phyloP scores from a whole-genome alignment of 2,888 invertebrate species.

The Halictus quadricinctus region DNA sequence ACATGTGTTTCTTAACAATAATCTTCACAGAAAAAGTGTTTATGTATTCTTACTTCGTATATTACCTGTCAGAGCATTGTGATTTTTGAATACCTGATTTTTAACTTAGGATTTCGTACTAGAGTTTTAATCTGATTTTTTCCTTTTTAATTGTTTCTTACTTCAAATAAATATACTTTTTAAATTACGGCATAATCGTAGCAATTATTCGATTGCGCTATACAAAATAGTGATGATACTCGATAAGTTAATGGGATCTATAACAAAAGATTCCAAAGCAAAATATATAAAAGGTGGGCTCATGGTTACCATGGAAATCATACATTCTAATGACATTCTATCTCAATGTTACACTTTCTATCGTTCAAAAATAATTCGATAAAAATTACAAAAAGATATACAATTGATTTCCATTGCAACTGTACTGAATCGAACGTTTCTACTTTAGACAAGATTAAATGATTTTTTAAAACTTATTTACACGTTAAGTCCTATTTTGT shows the following conservation, averaged over 20 bases:
- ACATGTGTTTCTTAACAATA: constrained; percentile 48
- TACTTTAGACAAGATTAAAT: constrained; percentile 57
- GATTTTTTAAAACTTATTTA: constrained; percentile 76
- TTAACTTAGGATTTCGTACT: constrained; percentile 16
- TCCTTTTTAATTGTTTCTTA: constrained; percentile 14
- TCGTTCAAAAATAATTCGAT: constrained; percentile 19
- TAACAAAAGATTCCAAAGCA: constrained; percentile 30
- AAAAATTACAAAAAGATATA: constrained; percentile 27
- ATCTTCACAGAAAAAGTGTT: constrained; percentile 38
- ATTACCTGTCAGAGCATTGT: constrained; percentile 40
- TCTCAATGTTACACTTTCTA: constrained; percentile 14
- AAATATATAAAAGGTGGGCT: constrained; percentile 41
- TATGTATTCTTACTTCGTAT: constrained; percentile 20
- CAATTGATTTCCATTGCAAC: constrained; percentile 48
- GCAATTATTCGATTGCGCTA: constrained; percentile 39
- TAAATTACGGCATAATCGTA: constrained; percentile 30
- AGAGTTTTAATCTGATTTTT: neutral
- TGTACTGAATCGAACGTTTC: constrained; percentile 30
- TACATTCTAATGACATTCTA: constrained; percentile 16
- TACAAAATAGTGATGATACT: constrained; percentile 39
- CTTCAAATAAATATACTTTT: constrained; percentile 22
- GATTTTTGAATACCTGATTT: constrained; percentile 21
- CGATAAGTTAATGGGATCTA: constrained; percentile 31
- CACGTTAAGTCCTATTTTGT: constrained; percentile 74
- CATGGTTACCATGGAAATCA: constrained; percentile 52